These are phyloP conservation scores for Microcaecilia unicolor DNA, from an alignment of 2,797 vertebrate genomes.

Conservation along the genomic window DNA sequence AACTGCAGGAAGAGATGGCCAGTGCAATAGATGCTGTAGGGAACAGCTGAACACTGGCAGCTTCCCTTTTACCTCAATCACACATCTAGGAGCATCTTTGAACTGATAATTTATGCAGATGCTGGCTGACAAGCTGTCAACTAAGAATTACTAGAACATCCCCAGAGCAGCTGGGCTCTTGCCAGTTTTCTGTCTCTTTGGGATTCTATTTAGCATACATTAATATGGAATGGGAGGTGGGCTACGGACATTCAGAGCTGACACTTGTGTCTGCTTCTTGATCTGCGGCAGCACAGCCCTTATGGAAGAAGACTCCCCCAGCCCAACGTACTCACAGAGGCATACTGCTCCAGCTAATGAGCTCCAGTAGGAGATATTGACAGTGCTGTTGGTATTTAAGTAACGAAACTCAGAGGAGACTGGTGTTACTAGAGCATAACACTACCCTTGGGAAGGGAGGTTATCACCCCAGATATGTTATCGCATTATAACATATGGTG, in stretches of 20 bases:
- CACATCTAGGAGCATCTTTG: not conserved
- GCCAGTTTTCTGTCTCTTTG: not conserved
- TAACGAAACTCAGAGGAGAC: too few relatives aligned
- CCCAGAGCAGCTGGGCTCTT: not conserved
- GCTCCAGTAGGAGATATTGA: too few relatives aligned
- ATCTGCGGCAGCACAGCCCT: not conserved
- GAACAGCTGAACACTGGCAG: not conserved
- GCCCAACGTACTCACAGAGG: too few relatives aligned
- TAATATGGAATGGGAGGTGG: not conserved
- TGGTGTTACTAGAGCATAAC: too few relatives aligned
- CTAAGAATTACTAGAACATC: not conserved
- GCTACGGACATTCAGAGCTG: not conserved
- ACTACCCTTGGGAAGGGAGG: too few relatives aligned
- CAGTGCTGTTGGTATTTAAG: too few relatives aligned
- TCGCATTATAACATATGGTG: too few relatives aligned
- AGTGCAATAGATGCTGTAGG: too few relatives aligned
- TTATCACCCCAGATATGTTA: too few relatives aligned
- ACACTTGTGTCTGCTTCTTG: not conserved
- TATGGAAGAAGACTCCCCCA: too few relatives aligned
- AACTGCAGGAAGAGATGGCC: too few relatives aligned
- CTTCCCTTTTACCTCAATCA: not conserved
- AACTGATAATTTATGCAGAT: not conserved
- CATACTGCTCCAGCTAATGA: too few relatives aligned
- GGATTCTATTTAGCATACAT: not conserved
- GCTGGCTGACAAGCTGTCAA: not conserved